These are phyloP conservation scores for Oryzias javanicus DNA, from an alignment of 2,113 vertebrate species.

Conservation along the genomic window DNA sequence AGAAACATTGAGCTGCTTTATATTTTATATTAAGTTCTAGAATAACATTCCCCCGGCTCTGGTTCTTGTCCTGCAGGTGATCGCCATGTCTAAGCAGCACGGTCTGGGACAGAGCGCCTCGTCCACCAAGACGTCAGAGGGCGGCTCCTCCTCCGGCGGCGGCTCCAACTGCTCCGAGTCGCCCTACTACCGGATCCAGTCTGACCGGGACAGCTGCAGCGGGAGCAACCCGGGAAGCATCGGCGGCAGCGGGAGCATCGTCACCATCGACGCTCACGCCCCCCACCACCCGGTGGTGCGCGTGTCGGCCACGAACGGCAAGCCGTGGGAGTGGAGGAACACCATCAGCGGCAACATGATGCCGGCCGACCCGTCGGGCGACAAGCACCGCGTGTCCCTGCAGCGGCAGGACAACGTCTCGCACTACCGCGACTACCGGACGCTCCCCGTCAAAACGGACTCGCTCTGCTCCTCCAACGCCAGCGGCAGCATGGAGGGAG, in stretches of 20 bases:
- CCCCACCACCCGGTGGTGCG: conserved; percentile 93
- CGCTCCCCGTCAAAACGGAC: conserved; percentile 74
- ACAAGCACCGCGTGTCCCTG: conserved; percentile 72
- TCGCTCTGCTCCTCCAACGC: conserved; percentile 80
- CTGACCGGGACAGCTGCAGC: conserved; percentile 85
- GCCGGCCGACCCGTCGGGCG: conserved; percentile 38
- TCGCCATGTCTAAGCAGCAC: conserved; percentile 92
- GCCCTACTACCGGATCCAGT: conserved; percentile 88
- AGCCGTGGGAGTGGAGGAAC: conserved; percentile 88
- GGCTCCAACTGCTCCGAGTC: conserved; percentile 91
- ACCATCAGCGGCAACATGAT: conserved; percentile 73
- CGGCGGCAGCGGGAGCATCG: conserved; percentile 84
- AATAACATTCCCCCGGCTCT: too few relatives aligned
- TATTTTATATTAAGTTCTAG: too few relatives aligned
- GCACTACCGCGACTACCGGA: conserved; percentile 76
- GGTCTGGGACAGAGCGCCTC: conserved; percentile 60
- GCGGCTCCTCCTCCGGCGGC: conserved; percentile 77
- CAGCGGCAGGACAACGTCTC: conserved; percentile 70
- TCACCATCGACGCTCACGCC: conserved; percentile 92
- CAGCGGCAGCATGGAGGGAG: conserved; percentile 67
- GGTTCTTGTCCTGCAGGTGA: conserved; percentile 73
- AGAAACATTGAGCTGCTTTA: too few relatives aligned
- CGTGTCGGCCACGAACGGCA: conserved; percentile 81
- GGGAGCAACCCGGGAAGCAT: conserved; percentile 79
- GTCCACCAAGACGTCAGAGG: conserved; percentile 81